Conservation (phyloP, 2,888 invertebrate genomes). For the Lasioglossum malachurum region DNA sequence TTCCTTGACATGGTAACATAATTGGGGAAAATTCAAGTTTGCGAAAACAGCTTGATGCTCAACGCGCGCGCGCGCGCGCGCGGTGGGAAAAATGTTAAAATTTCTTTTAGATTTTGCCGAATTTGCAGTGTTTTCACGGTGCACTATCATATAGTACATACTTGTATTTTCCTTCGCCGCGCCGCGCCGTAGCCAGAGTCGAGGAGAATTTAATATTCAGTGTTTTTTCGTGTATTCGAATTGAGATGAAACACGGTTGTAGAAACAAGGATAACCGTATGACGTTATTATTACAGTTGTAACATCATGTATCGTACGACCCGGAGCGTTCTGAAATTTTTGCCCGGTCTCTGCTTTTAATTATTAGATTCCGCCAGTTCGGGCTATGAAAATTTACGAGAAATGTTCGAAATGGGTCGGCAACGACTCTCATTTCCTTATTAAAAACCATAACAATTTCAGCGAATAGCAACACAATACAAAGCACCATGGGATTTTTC, state of each 20-base stretch:
- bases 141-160: neutral
- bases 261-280: constrained; percentile 5
- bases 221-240: neutral
- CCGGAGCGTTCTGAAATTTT: neutral
- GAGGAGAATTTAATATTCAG: constrained; percentile 18
- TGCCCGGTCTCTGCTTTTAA: neutral
- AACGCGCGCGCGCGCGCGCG: too few relatives aligned
- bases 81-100: neutral
- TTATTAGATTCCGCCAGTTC: neutral
- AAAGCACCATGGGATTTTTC: neutral
- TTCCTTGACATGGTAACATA: neutral
- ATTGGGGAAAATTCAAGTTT: neutral
- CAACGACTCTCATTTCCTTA: neutral
- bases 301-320: neutral
- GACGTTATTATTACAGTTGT: neutral
- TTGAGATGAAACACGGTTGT: neutral
- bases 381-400: neutral
- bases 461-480: neutral
- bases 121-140: too few relatives aligned
- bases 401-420: neutral
- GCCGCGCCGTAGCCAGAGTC: neutral
- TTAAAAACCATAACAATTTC: neutral
- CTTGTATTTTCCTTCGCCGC: neutral
- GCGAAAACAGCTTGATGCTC: neutral
- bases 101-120: too few relatives aligned